Conservation (phyloP, 2,113 vertebrate genomes). For the Chionomys nivalis region DNA sequence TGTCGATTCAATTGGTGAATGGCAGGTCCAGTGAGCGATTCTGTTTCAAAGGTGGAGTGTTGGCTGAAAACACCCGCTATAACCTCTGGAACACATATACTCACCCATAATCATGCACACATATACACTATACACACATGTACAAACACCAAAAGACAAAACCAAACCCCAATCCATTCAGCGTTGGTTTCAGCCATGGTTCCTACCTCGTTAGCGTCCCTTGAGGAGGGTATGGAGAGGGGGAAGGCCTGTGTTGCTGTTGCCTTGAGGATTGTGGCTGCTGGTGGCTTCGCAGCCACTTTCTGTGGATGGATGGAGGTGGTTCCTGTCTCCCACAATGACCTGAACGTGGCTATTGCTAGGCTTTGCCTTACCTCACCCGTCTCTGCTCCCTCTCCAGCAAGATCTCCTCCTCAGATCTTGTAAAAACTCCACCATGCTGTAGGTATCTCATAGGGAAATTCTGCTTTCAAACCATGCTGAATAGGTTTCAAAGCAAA, state of each 20-base stretch:
- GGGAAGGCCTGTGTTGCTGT: rapidly evolving
- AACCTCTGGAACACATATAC: too few species aligned
- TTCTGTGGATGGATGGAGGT: not conserved
- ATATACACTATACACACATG: not conserved
- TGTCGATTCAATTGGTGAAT: not conserved
- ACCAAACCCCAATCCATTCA: not conserved
- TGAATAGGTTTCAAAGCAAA: slow-evolving; percentile 57
- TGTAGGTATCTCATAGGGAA: slow-evolving; percentile 44
- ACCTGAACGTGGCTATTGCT: not conserved
- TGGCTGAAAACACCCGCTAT: not conserved
- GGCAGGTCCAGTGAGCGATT: not conserved
- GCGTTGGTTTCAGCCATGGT: not conserved
- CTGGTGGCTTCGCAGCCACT: not conserved
- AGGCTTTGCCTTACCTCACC: not conserved
- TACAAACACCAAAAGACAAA: not conserved
- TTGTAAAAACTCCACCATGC: not conserved
- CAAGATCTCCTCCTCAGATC: not conserved
- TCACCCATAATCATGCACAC: not conserved
- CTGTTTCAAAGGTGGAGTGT: not conserved
- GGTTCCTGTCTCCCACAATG: rapidly evolving
- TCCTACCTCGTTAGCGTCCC: rapidly evolving
- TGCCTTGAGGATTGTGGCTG: not conserved
- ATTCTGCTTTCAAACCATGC: slow-evolving; percentile 45
- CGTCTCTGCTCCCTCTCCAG: not conserved
- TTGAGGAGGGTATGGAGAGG: not conserved